These are phyloP conservation scores for Equus quagga DNA, from an alignment of 2,113 vertebrate species.

Conservation along the genomic window DNA sequence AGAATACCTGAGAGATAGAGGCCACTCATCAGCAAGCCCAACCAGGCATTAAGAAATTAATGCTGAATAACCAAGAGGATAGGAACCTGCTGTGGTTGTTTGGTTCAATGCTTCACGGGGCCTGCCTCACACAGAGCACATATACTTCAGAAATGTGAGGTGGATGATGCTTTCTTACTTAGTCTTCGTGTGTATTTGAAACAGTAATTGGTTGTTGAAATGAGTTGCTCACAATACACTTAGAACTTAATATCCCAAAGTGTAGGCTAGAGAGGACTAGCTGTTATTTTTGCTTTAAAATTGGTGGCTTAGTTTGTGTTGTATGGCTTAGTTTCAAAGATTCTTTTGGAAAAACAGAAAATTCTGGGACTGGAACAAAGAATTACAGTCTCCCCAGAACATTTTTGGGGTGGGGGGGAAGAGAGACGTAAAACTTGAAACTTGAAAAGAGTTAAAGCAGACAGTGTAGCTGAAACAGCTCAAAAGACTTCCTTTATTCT, in stretches of 20 bases:
- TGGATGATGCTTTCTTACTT: slow-evolving; percentile 61
- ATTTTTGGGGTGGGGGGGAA: background rate
- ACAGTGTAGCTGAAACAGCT: slow-evolving; percentile 33
- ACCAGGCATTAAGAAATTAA: slow-evolving; percentile 84
- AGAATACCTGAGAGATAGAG: slow-evolving; percentile 78
- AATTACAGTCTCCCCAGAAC: slow-evolving; percentile 11
- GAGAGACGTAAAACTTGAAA: slow-evolving; percentile 16
- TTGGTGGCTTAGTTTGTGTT: slow-evolving; percentile 46
- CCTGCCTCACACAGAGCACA: slow-evolving; percentile 68
- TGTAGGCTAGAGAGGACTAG: slow-evolving; percentile 53
- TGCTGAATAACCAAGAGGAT: slow-evolving; percentile 76
- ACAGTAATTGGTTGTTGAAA: slow-evolving; percentile 73
- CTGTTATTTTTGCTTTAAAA: slow-evolving; percentile 65
- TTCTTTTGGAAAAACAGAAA: slow-evolving; percentile 26
- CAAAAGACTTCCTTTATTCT: slow-evolving; percentile 40
- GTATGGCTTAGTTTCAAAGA: slow-evolving; percentile 44
- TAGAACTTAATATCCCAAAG: slow-evolving; percentile 60
- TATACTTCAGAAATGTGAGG: slow-evolving; percentile 38
- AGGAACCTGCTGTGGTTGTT: slow-evolving; percentile 70
- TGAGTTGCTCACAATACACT: slow-evolving; percentile 70
- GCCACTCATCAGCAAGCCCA: slow-evolving; percentile 80
- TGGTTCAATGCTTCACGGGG: slow-evolving; percentile 69
- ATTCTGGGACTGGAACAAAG: slow-evolving; percentile 34
- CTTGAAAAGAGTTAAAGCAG: slow-evolving; percentile 53
- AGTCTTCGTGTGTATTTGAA: slow-evolving; percentile 60